Evolutionary conservation across 2,113 vertebrate species (phyloP).

Genomic region (Girardinichthys multiradiatus): DNA sequence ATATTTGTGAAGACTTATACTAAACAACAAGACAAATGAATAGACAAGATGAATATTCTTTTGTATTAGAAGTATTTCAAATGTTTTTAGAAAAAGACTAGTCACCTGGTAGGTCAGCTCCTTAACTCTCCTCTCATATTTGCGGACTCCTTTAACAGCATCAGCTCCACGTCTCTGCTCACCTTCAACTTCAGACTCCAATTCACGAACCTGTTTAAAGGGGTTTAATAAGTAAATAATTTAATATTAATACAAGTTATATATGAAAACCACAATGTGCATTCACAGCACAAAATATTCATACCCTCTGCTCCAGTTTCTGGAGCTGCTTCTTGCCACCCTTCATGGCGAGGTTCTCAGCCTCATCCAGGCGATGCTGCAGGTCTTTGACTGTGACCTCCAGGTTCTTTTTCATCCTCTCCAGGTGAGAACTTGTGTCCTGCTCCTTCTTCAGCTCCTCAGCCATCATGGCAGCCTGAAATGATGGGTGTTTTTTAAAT

Average conservation of each 20-base stretch:
- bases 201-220: slow-evolving; percentile 62
- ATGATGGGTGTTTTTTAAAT: no score
- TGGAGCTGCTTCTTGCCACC: background rate
- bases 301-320: background rate
- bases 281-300: background rate
- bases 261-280: no score
- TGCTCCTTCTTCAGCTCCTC: no score
- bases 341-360: slow-evolving; percentile 74
- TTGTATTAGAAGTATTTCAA: no score
- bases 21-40: background rate
- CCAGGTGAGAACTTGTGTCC: no score
- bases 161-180: slow-evolving; percentile 68
- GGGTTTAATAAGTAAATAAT: background rate
- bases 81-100: background rate
- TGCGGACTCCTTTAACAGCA: slow-evolving; percentile 65
- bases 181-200: slow-evolving; percentile 61
- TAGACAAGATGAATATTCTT: background rate
- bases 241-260: no score
- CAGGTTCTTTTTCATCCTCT: no score
- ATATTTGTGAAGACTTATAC: background rate
- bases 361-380: slow-evolving; percentile 90
- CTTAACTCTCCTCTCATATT: slow-evolving; percentile 74
- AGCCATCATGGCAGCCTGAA: no score
- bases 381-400: no score
- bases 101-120: slow-evolving; percentile 70